phyloP scores from a whole-genome alignment of 2,888 invertebrate species.

The Rotaria sp. region DNA sequence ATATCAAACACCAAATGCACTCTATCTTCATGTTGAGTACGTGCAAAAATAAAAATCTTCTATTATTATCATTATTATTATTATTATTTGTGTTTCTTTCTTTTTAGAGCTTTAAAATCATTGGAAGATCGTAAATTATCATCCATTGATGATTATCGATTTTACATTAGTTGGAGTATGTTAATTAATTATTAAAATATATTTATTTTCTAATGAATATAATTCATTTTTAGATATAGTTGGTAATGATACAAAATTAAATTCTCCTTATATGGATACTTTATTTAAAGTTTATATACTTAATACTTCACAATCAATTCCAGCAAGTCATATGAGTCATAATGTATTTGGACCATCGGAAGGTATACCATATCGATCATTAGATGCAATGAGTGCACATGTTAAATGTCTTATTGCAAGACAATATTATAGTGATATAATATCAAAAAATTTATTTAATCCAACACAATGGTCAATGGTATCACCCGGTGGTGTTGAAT shows the following conservation, averaged over 20 bases:
- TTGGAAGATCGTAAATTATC: neutral
- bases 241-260: neutral
- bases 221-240: neutral
- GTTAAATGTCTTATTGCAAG: neutral
- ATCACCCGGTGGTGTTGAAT: constrained; percentile 85
- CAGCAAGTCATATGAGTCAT: neutral
- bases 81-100: too few species aligned
- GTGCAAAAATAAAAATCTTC: neutral
- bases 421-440: neutral
- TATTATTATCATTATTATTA: too few species aligned
- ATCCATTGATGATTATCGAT: neutral
- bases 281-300: neutral
- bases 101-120: neutral
- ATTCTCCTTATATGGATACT: neutral
- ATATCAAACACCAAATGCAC: neutral
- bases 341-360: neutral
- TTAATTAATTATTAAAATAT: neutral
- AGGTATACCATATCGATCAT: neutral
- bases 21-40: neutral
- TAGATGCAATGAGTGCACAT: constrained; percentile 11
- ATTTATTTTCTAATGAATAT: too few species aligned
- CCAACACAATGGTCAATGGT: constrained; percentile 48
- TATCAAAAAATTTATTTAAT: neutral
- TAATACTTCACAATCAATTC: neutral
- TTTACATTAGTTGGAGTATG: neutral